These are phyloP conservation scores for Amphipoea lucens DNA, from an alignment of 2,888 invertebrate species.

Conservation along the genomic window DNA sequence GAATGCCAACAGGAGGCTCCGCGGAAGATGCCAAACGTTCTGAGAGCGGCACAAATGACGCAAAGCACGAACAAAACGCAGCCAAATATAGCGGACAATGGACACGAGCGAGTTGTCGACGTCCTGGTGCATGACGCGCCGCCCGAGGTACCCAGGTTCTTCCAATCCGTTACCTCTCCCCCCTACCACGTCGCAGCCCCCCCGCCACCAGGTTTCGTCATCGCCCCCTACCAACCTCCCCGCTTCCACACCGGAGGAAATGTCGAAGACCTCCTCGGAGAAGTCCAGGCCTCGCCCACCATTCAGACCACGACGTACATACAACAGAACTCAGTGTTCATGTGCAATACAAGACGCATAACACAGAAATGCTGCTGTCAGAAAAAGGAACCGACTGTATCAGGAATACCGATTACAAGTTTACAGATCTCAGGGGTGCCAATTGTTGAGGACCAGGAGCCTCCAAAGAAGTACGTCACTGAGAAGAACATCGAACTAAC, in stretches of 20 bases:
- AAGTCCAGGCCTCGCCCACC: conserved; percentile 90
- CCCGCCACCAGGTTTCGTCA: conserved; percentile 86
- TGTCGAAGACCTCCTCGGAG: conserved; percentile 92
- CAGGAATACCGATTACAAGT: conserved; percentile 63
- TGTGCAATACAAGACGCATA: conserved; percentile 87
- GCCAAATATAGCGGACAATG: conserved; percentile 79
- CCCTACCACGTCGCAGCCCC: conserved; percentile 81
- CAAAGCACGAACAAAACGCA: conserved; percentile 72
- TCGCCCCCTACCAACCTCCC: conserved; percentile 83
- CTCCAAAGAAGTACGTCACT: conserved; percentile 85
- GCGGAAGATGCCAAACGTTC: conserved; percentile 70
- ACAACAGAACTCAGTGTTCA: conserved; percentile 88
- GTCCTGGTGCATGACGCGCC: conserved; percentile 87
- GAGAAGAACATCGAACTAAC: conserved; percentile 89
- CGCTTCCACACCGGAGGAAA: conserved; percentile 91
- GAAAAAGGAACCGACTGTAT: conserved; percentile 73
- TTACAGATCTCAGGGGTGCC: conserved; percentile 64
- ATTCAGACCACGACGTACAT: conserved; percentile 87
- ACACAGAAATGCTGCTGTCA: conserved; percentile 87
- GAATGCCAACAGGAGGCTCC: conserved; percentile 81
- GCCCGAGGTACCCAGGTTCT: conserved; percentile 83
- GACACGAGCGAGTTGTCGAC: conserved; percentile 83
- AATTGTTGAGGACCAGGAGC: conserved; percentile 70
- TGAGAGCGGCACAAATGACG: conserved; percentile 71
- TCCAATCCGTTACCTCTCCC: conserved; percentile 84